Percentiles rank a stretch among this genome's conserved stretches.
Evolutionary conservation across 2,113 vertebrate genomes (phyloP).

Genomic region (Chloroceryle aenea): DNA sequence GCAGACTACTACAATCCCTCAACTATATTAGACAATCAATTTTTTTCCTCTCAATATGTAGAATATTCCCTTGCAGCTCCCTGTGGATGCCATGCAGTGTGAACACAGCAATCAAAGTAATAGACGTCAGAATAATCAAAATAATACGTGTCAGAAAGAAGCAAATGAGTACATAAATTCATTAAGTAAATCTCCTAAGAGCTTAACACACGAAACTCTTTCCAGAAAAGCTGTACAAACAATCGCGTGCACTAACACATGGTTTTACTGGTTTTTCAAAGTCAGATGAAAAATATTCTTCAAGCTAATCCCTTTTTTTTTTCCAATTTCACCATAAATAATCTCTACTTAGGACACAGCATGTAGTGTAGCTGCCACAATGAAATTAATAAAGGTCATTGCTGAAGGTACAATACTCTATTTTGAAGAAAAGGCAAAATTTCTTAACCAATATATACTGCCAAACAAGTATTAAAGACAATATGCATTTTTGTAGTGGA

Average conservation of each 20-base stretch:
- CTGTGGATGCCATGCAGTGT: neutral
- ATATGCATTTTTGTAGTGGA: neutral
- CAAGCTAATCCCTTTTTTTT: neutral
- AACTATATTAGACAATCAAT: constrained; percentile 55
- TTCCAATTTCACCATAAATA: neutral
- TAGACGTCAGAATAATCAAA: constrained; percentile 65
- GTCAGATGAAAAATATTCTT: constrained; percentile 2
- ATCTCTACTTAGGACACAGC: neutral
- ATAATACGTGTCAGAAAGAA: constrained; percentile 60
- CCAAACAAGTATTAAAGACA: neutral
- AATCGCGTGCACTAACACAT: neutral
- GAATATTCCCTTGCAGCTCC: constrained; percentile 25
- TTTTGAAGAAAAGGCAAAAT: neutral
- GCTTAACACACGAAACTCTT: constrained; percentile 1
- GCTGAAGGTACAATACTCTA: neutral
- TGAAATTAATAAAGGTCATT: neutral
- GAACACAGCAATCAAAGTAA: constrained; percentile 63
- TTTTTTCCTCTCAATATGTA: constrained; percentile 35
- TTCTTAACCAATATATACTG: neutral
- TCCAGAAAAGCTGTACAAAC: constrained; percentile 39
- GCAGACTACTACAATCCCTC: constrained; percentile 22
- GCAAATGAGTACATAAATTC: constrained; percentile 44
- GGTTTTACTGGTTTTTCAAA: neutral
- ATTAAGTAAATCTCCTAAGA: constrained; percentile 64
- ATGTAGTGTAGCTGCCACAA: neutral